Evolutionary conservation across 92 coral and sea anemone species (phyloP), one percentile per base, ranked within the genome.

Genomic region (Parazoanthus darwini): DNA sequence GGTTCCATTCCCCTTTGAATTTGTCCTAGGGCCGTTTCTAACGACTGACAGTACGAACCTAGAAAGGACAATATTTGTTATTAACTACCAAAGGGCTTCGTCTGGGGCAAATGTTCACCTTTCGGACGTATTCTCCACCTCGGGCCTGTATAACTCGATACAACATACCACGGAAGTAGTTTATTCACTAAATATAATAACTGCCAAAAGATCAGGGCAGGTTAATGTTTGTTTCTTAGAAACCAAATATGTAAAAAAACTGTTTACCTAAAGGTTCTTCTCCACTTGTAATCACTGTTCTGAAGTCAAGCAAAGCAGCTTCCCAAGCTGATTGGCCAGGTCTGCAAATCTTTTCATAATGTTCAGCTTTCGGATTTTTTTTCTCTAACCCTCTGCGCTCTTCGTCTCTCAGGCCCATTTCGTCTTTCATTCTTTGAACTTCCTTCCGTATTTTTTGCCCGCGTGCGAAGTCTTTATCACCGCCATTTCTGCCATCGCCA

Each of bases 391-490:
- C 80, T 23, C 50, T 77, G 13, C 80, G 80, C 18, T 77, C 80
- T 77, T 38, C 80, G 13, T 77, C 80, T 38, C 29, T 77, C 51
- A 77, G 29, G 26, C 56, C 80, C 18, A 77, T 22, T 77, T 77
- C 77, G 39, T 38, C 50, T 77, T 77, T 38, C 80, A 77, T 72
- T 42, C 77, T 72, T 29, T 72, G 77, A 72, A 72, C 77, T 72
- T 72, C 77, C 39, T 29, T 29, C 18, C 10, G 29, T 42, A 77
- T 16, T 23, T 77, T 77, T 4, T 77, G 33, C 13, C 15, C 18
- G 80, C 42, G 39, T 7, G 80, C 42, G 3, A 35, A 72, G 33
- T 22, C 18, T 70, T 29, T 29, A 72, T 43, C 54, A n/a, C 5
- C 9, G 18, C 29, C 50, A 13, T 42, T 42, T 8, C 29, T 33